phyloP scores from a whole-genome alignment of 2,113 vertebrate genomes.

The Corythoichthys intestinalis region DNA sequence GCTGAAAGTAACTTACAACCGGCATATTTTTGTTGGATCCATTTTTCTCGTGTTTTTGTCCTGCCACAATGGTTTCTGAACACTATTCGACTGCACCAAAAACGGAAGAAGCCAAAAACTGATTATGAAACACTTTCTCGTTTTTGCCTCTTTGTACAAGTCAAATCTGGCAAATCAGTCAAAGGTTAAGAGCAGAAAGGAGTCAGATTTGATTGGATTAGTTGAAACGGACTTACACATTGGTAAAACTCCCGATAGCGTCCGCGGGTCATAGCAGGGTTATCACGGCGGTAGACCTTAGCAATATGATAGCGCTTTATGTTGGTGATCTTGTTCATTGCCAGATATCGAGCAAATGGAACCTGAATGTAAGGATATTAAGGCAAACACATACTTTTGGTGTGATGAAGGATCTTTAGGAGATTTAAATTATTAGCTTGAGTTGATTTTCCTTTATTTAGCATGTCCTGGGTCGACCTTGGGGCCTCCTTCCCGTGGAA shows the following conservation, averaged over 20 bases:
- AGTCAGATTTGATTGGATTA: no score
- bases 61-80: no score
- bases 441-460: neutral
- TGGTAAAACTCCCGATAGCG: conserved; percentile 96
- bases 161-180: neutral
- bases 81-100: no score
- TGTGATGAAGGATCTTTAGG: neutral
- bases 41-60: no score
- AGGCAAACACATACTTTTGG: conserved; percentile 46
- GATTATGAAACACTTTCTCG: neutral
- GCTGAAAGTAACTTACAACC: no score
- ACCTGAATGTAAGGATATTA: conserved; percentile 78
- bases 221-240: conserved; percentile 80
- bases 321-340: conserved; percentile 94
- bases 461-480: neutral
- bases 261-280: conserved; percentile 86
- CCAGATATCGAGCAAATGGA: conserved; percentile 92
- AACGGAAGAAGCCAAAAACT: no score
- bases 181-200: neutral
- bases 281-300: conserved; percentile 95
- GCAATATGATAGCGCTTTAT: conserved; percentile 95
- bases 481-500: neutral
- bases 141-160: no score
- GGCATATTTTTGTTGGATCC: no score
- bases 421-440: neutral